Evolutionary conservation across 2,113 vertebrate species (phyloP), one percentile per base, ranked within the genome.

Genomic region (Rhinichthys klamathensis): DNA sequence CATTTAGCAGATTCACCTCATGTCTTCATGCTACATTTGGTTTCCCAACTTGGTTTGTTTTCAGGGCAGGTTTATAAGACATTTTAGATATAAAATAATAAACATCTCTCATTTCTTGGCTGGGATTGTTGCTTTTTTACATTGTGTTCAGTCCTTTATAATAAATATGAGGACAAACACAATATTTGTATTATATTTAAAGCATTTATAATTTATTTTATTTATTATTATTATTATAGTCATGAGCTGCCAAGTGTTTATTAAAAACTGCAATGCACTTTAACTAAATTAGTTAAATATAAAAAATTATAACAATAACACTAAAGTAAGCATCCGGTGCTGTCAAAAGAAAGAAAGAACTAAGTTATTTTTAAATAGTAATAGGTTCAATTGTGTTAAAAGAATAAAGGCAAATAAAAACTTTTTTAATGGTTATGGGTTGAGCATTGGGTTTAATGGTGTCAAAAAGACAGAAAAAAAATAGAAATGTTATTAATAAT

Each of bases 81-180:
- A 88, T 85, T 92, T 89, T 6, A 0, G 1, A 7, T 13, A 7
- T 25, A n/a, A 25, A 25, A 73, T 7, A 0, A 21, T 44, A 44
- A 44, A 10, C 67, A 38, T 38, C 18, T 69, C 3, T 41, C 9
- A 41, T 70, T 23, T 21, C 8, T 38, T 90, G 91, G 91, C 11
- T 49, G 21, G 2, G 6, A 13, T 3, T 38, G 38, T 41, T 78
- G 30, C 21, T 10, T 76, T 51, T 21, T 9, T 56, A 1, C 58
- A 38, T 38, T 38, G 7, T 18, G 3, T 30, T 73, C 41, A 46
- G 11, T 15, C 0, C 35, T 41, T 56, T 44, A 44, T 13, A 13
- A n/a, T n/a, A n/a, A n/a, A n/a, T 75, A 30, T 75, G 25, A 58
- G 4, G 15, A 27, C 12, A 38, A 12, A 58, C 27, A 12, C 21